phyloP scores from a whole-genome alignment of 2,797 vertebrate genomes.

The Sternarchorhynchus goeldii region DNA sequence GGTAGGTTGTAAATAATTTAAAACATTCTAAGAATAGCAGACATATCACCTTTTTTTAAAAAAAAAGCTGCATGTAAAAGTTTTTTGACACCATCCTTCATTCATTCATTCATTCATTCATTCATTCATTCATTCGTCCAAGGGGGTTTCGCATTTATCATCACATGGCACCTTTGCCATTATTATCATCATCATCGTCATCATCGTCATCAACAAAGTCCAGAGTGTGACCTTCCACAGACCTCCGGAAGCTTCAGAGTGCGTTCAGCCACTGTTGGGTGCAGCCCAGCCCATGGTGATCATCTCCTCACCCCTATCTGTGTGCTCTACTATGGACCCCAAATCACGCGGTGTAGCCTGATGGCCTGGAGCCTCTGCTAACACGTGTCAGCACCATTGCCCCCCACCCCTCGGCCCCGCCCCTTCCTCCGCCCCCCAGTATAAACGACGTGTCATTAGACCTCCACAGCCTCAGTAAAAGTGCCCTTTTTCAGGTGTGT shows the following conservation, averaged over 20 bases:
- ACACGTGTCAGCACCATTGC: no score
- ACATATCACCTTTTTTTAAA: no score
- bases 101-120: no score
- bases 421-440: background rate
- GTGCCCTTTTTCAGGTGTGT: slow-evolving; percentile 65
- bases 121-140: no score
- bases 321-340: slow-evolving; percentile 24
- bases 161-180: slow-evolving; percentile 13
- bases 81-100: no score
- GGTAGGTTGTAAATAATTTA: background rate
- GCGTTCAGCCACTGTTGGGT: slow-evolving; percentile 25
- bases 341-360: background rate
- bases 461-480: slow-evolving; percentile 43
- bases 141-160: slow-evolving; percentile 2
- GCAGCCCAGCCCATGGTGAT: slow-evolving; percentile 39
- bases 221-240: slow-evolving; percentile 29
- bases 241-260: slow-evolving; percentile 36
- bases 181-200: no score
- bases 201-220: slow-evolving; percentile 10
- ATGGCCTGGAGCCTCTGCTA: background rate
- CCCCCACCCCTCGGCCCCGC: no score
- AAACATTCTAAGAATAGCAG: no score
- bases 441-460: slow-evolving; percentile 22
- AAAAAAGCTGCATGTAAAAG: no score
- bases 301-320: slow-evolving; percentile 15